Evolutionary conservation across 2,888 invertebrate species (phyloP), one percentile per base, ranked within the genome.

Genomic region (Hedya salicella): DNA sequence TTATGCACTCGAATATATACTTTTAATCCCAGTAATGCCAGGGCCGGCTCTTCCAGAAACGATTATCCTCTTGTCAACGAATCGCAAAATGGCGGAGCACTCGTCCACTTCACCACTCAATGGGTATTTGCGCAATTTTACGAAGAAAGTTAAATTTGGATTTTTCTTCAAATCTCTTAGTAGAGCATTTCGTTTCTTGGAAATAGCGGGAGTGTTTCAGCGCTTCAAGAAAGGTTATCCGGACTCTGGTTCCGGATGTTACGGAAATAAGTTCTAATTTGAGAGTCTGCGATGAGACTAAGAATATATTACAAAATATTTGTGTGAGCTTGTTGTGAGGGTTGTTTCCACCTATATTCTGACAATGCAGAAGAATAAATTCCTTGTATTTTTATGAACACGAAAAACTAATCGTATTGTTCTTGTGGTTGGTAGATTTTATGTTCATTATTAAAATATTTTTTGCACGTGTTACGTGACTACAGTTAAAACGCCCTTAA

Each of bases 61-160:
- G 78, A 84, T 85, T 85, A 84, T 81, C 74, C 82, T 79, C 83
- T 83, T 67, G 67, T 69, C 57, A 64, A 30, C n/a, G 59, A 46
- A 32, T 57, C 62, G 50, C 75, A 76, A 80, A 81, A 82, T 78
- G 81, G 78, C 80, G 73, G 73, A 46, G 57, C 67, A 61, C 49
- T 72, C 73, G 69, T 71, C 66, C 74, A 73, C 73, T 74, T 32
- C 73, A 71, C 77, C 77, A 80, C 78, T 83, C 79, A 80, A 78
- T 77, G 79, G 81, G 75, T 78, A 78, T 81, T 82, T 82, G 80
- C 79, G 76, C 78, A 79, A 80, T 83, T 83, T 81, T 49, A 57
- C 13, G 57, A 44, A 46, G 32, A 19, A 46, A 57, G 57, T 57
- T 57, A 19, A 46, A 46, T 46, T n/a, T 44, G 17, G 16, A 54